A percentile compares a stretch with the other conserved stretches of the same genome.
phyloP scores from a whole-genome alignment of 2,113 vertebrate species.

The Pseudonaja textilis region DNA sequence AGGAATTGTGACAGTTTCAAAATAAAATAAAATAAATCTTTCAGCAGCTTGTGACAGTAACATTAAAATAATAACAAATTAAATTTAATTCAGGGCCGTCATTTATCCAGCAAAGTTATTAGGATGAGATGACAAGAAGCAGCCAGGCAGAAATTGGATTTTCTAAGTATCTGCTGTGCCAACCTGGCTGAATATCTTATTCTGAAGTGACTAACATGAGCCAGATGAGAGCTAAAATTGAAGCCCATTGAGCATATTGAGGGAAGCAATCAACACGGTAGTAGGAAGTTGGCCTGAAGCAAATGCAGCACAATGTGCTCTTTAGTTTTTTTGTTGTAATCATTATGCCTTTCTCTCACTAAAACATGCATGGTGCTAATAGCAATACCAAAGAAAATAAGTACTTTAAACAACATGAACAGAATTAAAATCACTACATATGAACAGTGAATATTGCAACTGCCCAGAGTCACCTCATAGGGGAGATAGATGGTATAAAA shows the following conservation, averaged over 20 bases:
- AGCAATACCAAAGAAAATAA: background rate
- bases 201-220: background rate
- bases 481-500: too few species aligned
- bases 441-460: background rate
- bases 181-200: constrained; percentile 50
- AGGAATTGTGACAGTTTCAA: constrained; percentile 52
- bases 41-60: constrained; percentile 35
- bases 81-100: constrained; percentile 15
- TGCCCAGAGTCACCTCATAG: too few species aligned
- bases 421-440: background rate
- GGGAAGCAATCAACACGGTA: background rate
- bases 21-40: constrained; percentile 46
- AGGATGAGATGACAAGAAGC: constrained; percentile 42
- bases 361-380: background rate
- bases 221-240: background rate
- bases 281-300: background rate
- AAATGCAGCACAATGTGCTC: background rate
- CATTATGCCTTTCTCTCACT: background rate
- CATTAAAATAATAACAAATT: constrained; percentile 28
- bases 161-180: constrained; percentile 51
- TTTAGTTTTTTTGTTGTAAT: background rate
- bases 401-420: background rate
- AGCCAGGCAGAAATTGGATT: constrained; percentile 48
- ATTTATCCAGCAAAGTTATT: constrained; percentile 50
- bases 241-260: background rate